phyloP scores from a whole-genome alignment of 1,140 invertebrate species.

The Drosophila dunni region DNA sequence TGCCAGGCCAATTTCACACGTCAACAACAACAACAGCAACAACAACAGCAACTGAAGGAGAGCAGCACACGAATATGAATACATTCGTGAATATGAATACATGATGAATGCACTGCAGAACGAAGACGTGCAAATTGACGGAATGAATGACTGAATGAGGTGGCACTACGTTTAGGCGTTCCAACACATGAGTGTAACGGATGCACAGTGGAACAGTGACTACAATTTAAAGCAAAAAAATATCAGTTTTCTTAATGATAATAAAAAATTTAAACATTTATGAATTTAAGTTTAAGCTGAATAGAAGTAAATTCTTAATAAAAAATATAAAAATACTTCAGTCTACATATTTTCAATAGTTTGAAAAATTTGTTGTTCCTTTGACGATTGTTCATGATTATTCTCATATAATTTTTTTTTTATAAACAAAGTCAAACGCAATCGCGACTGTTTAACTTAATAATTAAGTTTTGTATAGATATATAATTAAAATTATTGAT shows the following conservation, averaged over 20 bases:
- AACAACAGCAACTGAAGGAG: background rate
- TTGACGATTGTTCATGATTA: too few relatives aligned
- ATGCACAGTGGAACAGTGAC: constrained; percentile 35
- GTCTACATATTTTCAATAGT: too few relatives aligned
- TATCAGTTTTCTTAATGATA: too few relatives aligned
- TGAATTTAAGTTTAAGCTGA: too few relatives aligned
- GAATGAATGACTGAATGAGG: constrained; percentile 70
- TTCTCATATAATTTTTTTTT: too few relatives aligned
- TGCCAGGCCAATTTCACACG: constrained; percentile 60
- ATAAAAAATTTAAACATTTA: too few relatives aligned
- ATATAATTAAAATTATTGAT: constrained; percentile 1
- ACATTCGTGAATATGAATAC: constrained; percentile 31
- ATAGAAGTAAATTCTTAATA: too few relatives aligned
- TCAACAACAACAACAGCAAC: constrained; percentile 28
- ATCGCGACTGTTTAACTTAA: background rate
- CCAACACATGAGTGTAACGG: constrained; percentile 8
- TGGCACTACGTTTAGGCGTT: constrained; percentile 47
- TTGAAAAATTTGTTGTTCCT: too few relatives aligned
- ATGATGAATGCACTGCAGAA: constrained; percentile 50
- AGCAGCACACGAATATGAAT: constrained; percentile 66
- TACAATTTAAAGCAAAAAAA: too few relatives aligned
- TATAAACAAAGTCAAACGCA: too few relatives aligned
- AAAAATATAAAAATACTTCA: too few relatives aligned
- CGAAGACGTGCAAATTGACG: constrained; percentile 62
- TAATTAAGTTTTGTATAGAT: background rate